Conservation (phyloP, 2,888 invertebrate genomes). For the Conops quadrifasciatus region DNA sequence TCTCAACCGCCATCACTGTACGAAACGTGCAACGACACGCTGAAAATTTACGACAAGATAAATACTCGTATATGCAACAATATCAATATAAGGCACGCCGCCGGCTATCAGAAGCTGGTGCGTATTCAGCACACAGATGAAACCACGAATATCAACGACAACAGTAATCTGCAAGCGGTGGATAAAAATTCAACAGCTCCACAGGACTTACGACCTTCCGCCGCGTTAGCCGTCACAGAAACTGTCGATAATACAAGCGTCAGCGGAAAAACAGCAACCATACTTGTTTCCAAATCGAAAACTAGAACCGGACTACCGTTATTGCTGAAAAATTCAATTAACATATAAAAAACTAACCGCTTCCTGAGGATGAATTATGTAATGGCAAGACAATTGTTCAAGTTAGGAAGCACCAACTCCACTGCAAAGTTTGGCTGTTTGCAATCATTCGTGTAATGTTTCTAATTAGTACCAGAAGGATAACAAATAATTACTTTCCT, state of each 20-base stretch:
- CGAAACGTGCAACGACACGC: slow-evolving; percentile 55
- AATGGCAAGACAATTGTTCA: no score
- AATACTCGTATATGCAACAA: slow-evolving; percentile 40
- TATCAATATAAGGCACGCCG: slow-evolving; percentile 40
- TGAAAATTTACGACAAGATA: slow-evolving; percentile 46
- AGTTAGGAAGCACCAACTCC: slow-evolving; percentile 5
- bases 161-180: slow-evolving; percentile 48
- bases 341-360: slow-evolving; percentile 54
- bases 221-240: slow-evolving; percentile 39
- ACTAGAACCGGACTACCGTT: slow-evolving; percentile 66
- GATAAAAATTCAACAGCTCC: slow-evolving; percentile 52
- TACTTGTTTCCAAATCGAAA: slow-evolving; percentile 66
- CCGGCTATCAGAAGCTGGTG: slow-evolving; percentile 24
- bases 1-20: slow-evolving; percentile 64
- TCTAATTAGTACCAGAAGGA: not conserved
- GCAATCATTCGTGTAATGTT: slow-evolving; percentile 21
- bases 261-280: slow-evolving; percentile 63
- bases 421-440: not conserved
- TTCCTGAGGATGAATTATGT: no score
- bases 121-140: slow-evolving; percentile 27
- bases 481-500: no score
- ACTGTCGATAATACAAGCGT: slow-evolving; percentile 39
- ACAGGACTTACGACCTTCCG: slow-evolving; percentile 51
- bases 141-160: slow-evolving; percentile 34
- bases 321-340: slow-evolving; percentile 65